Evolutionary conservation across 1,140 invertebrate genomes (phyloP), one percentile per base, ranked within the genome.

Genomic region (Macrobrachium rosenbergii): DNA sequence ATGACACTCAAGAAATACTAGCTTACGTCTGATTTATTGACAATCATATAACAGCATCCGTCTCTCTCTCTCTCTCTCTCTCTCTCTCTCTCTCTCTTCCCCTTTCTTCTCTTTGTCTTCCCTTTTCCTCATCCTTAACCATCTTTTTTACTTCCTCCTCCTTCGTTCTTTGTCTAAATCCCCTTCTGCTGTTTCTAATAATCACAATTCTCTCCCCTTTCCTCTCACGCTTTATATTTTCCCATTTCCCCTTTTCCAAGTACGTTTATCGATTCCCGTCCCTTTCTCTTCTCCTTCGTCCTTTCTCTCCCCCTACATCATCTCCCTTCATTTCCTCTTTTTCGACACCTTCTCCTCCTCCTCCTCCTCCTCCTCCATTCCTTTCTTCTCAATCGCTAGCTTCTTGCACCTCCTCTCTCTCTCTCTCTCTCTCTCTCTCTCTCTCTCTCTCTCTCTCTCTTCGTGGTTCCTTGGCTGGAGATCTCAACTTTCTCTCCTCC

Each of bases 351-450:
- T 52, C 52, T 52, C 72, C 37, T 37, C 19, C 72, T 19, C 52
- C 21, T 52, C 64, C 28, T 28, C 28, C 64, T 17, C 64, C 28
- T 11, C 14, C 16, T 69, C 16, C 21, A 17, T 73, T 43, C 21
- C 69, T 73, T n/a, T 43, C 43, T 43, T 73, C 69, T 73, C 69
- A 16, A 37, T 37, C 28, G 28, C 28, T 37, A 2, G 28, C 28
- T 43, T 73, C 69, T 73, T n/a, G 16, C 69, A 16, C 69, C 21
- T 43, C 43, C 69, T 73, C 69, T 73, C 69, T 73, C n/a, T 73
- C 69, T 73, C 69, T 73, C n/a, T 73, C 69, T 73, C 69, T 73
- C n/a, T 73, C 69, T 73, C 69, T 73, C 69, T 73, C 69, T 73
- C 69, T 73, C 69, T 73, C 69, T 73, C 69, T 73, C 69, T 73